A percentile compares a stretch with the other conserved stretches of the same genome.
These are phyloP conservation scores for Dinothrombium tinctorium DNA, from an alignment of 1,140 invertebrate genomes.

Conservation along the genomic window DNA sequence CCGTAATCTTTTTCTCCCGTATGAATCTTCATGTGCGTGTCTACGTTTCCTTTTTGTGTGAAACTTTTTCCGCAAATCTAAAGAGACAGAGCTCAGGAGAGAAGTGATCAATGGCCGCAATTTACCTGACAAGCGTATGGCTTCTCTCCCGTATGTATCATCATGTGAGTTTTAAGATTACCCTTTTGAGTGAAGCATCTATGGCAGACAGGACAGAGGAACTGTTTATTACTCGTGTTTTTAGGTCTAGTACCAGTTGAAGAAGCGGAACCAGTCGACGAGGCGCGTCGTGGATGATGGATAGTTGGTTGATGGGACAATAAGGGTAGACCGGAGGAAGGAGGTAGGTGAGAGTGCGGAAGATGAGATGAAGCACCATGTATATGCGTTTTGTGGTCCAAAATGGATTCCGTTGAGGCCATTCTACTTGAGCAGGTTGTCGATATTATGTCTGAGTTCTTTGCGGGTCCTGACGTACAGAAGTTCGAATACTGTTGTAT, in stretches of 20 bases:
- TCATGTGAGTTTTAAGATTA: slow-evolving; percentile 28
- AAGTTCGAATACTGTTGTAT: slow-evolving; percentile 12
- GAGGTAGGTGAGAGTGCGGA: background rate
- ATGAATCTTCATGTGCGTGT: slow-evolving; percentile 20
- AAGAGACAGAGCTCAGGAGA: background rate
- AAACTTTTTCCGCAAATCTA: slow-evolving; percentile 18
- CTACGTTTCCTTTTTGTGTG: slow-evolving; percentile 20
- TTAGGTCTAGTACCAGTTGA: background rate
- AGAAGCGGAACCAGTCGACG: background rate
- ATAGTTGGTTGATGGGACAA: background rate
- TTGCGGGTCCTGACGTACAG: background rate
- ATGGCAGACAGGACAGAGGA: slow-evolving; percentile 17
- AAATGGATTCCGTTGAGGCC: background rate
- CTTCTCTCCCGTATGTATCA: slow-evolving; percentile 30
- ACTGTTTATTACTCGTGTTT: slow-evolving; percentile 14
- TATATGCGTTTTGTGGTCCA: background rate
- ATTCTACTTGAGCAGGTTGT: background rate
- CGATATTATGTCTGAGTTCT: background rate
- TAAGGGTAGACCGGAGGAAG: background rate
- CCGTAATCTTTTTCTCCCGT: slow-evolving; percentile 16
- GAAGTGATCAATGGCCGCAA: background rate
- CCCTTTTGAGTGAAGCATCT: slow-evolving; percentile 18
- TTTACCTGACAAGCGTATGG: slow-evolving; percentile 23
- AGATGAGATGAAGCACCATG: background rate
- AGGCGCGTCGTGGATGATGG: background rate